These are phyloP conservation scores for Chaetoderma sp. DNA, from an alignment of 2,888 invertebrate genomes.

Conservation along the genomic window DNA sequence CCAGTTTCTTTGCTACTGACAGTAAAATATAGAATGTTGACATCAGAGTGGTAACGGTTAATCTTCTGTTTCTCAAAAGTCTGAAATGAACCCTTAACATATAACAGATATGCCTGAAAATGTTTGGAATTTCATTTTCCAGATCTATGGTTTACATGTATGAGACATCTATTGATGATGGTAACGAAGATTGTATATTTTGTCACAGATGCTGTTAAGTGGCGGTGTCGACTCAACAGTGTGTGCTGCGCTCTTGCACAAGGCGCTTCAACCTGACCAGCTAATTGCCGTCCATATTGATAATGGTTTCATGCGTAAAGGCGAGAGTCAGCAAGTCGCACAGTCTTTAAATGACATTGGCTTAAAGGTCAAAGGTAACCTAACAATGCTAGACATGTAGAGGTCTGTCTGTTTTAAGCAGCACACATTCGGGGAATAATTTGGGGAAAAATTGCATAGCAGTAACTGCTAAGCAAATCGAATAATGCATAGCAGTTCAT, in stretches of 20 bases:
- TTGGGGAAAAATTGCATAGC: too few relatives aligned
- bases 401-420: background rate
- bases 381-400: background rate
- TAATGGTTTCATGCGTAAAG: conserved; percentile 98
- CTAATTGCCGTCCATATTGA: conserved; percentile 97
- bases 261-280: conserved; percentile 87
- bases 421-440: too few relatives aligned
- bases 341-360: conserved; percentile 85
- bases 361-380: conserved; percentile 78
- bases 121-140: background rate
- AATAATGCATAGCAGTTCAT: too few relatives aligned
- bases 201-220: conserved; percentile 84
- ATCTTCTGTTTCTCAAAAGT: too few relatives aligned
- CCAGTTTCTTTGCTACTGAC: too few relatives aligned
- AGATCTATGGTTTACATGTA: background rate
- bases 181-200: background rate
- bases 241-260: conserved; percentile 93
- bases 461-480: too few relatives aligned
- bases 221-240: conserved; percentile 99
- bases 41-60: too few relatives aligned
- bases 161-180: background rate
- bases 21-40: too few relatives aligned
- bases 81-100: too few relatives aligned
- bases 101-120: too few relatives aligned
- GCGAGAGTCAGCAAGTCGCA: conserved; percentile 91